A percentile compares a stretch with the other conserved stretches of the same genome.
Conservation (phyloP, 2,888 invertebrate species). For the Tetheella fluctuosa region DNA sequence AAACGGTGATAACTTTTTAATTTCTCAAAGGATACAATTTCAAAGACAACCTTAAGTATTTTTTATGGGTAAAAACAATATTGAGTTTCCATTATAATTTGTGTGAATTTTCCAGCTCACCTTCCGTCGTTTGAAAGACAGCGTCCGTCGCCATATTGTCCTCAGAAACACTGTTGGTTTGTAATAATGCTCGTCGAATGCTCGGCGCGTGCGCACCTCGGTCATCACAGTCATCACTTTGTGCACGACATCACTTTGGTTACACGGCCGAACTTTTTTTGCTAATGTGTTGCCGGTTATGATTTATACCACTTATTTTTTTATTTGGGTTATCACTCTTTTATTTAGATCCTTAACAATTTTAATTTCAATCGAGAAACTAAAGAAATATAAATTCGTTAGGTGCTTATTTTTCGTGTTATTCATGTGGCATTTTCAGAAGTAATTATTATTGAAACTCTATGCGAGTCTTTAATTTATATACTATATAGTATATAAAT, state of each 20-base stretch:
- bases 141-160: slow-evolving; percentile 72
- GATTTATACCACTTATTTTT: slow-evolving; percentile 12
- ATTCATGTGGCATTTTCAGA: neutral
- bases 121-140: slow-evolving; percentile 73
- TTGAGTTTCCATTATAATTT: too few species aligned
- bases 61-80: too few species aligned
- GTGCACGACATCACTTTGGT: slow-evolving; percentile 26
- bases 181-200: slow-evolving; percentile 52
- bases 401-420: neutral
- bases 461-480: too few species aligned
- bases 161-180: slow-evolving; percentile 64
- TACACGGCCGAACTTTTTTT: too few species aligned
- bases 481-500: too few species aligned
- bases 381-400: neutral
- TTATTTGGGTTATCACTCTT: neutral
- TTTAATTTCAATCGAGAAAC: neutral
- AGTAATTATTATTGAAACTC: too few species aligned
- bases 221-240: slow-evolving; percentile 75
- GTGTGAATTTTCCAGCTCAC: slow-evolving; percentile 54
- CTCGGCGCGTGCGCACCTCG: slow-evolving; percentile 62
- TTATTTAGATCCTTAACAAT: too few species aligned
- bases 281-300: too few species aligned
- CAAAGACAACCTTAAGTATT: too few species aligned
- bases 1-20: too few species aligned
- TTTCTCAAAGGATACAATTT: too few species aligned